Percentiles rank a stretch among this genome's conserved stretches.
Conservation (phyloP, 1,140 invertebrate genomes). For the Drosophila fuyamai region DNA sequence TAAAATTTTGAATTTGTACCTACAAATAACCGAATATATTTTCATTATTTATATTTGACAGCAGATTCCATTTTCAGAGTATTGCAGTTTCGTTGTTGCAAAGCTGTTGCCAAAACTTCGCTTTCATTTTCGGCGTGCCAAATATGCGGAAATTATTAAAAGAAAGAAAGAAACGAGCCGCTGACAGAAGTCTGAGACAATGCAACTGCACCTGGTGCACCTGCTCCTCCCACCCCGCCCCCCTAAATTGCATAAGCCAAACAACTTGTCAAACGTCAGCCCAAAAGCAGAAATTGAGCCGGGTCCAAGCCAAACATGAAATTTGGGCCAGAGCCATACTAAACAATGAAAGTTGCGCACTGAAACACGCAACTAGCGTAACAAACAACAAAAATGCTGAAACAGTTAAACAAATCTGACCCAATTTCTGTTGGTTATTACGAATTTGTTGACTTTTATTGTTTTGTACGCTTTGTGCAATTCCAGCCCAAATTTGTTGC, state of each 20-base stretch:
- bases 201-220: slow-evolving; percentile 44
- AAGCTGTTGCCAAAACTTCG: slow-evolving; percentile 5
- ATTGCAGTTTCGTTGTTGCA: not conserved
- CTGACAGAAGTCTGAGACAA: slow-evolving; percentile 31
- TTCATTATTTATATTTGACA: not conserved
- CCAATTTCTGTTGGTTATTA: slow-evolving; percentile 67
- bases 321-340: slow-evolving; percentile 45
- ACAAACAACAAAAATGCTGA: slow-evolving; percentile 45
- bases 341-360: slow-evolving; percentile 68
- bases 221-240: not conserved
- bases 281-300: slow-evolving; percentile 43
- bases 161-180: slow-evolving; percentile 20
- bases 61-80: not conserved
- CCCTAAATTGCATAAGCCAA: slow-evolving; percentile 32
- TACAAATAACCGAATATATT: too few species aligned
- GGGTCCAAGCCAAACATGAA: slow-evolving; percentile 40
- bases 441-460: slow-evolving; percentile 49
- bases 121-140: slow-evolving; percentile 37
- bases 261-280: slow-evolving; percentile 67
- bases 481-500: slow-evolving; percentile 25
- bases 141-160: slow-evolving; percentile 46
- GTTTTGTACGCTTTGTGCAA: slow-evolving; percentile 36
- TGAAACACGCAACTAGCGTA: slow-evolving; percentile 70
- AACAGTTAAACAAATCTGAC: slow-evolving; percentile 56
- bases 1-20: too few species aligned